Base-by-base conservation (phyloP, 1,140 invertebrate species). In the Dreissena polymorpha region DNA sequence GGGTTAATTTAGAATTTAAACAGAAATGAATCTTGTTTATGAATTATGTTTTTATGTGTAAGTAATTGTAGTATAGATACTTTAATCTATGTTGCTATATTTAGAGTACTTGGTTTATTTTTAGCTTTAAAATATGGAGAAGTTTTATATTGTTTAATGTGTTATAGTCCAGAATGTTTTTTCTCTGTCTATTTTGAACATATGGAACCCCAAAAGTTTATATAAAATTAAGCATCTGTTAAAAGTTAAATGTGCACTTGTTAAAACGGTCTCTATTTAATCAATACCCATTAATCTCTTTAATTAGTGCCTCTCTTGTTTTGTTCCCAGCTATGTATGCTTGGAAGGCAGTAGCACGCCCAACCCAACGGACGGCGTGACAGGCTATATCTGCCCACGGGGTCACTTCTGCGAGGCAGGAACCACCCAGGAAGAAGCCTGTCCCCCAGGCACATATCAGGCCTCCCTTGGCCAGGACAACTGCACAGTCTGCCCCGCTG, bases 391-490 rank as follows among this genome's bases (percentile, higher is more conserved):
- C 14, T 92, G 91, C 83, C 91, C 91, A 5, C 68, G 87, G 5
- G 91, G 91, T 0, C 87, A 87, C 83, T 92, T 87, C 86, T 92
- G 91, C 86, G 67, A 88, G 16, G 85, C 80, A 12, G 91, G 91
- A n/a, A 81, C 90, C 25, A 39, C 82, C 10, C 63, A 87, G 50
- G 90, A 90, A 25, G 77, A 88, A 65, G 89, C 90, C 64, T 92
- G 91, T 87, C 85, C 87, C 14, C 88, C 91, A 21, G 90, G 91
- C 18, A 89, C 88, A 0, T 92, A 89, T 86, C 91, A 92, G 70
- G 70, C 88, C 16, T 86, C 85, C 53, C 57, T 76, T 25, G 91
- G 90, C 27, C 86, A 90, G 68, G 78, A 80, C 29, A 88, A 88
- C 78, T 92, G 91, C 83, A 88, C 87, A 16, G 83, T 84, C 10